Conservation (phyloP, 2,113 vertebrate species). For the Egretta garzetta region DNA sequence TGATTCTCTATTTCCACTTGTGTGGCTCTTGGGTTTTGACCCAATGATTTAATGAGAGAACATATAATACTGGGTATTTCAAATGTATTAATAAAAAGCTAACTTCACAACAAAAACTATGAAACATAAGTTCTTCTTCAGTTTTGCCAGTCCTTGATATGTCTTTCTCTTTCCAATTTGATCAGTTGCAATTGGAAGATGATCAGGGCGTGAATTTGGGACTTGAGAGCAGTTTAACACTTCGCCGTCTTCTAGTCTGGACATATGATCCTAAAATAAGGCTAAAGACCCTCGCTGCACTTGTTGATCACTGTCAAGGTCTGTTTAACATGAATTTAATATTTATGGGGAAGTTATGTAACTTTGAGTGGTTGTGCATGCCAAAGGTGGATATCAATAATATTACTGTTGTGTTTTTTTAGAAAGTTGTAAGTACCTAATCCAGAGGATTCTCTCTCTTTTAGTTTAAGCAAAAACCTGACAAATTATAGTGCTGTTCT, state of each 20-base stretch:
- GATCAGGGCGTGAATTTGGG: slow-evolving; percentile 90
- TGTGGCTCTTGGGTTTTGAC: neutral
- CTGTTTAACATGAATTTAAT: neutral
- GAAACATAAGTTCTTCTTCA: neutral
- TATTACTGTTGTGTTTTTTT: neutral
- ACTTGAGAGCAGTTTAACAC: slow-evolving; percentile 87
- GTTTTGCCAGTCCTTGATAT: neutral
- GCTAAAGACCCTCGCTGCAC: slow-evolving; percentile 94
- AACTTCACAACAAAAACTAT: neutral
- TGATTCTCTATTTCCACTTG: neutral
- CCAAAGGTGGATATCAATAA: neutral
- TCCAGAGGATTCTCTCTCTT: neutral
- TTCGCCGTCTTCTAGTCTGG: slow-evolving; percentile 95
- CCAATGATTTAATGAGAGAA: neutral
- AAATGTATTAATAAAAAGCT: neutral
- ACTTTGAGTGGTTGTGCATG: neutral
- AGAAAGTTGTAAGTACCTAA: neutral
- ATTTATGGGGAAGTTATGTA: neutral
- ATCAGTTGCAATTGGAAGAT: slow-evolving; percentile 93
- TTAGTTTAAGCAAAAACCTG: neutral
- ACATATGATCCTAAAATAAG: slow-evolving; percentile 95
- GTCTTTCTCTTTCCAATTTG: neutral
- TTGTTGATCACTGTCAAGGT: slow-evolving; percentile 99
- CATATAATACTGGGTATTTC: neutral
- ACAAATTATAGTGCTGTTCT: neutral